Evolutionary conservation across 1,140 invertebrate species (phyloP), one percentile per base, ranked within the genome.

Genomic region (Pectinophora gossypiella): DNA sequence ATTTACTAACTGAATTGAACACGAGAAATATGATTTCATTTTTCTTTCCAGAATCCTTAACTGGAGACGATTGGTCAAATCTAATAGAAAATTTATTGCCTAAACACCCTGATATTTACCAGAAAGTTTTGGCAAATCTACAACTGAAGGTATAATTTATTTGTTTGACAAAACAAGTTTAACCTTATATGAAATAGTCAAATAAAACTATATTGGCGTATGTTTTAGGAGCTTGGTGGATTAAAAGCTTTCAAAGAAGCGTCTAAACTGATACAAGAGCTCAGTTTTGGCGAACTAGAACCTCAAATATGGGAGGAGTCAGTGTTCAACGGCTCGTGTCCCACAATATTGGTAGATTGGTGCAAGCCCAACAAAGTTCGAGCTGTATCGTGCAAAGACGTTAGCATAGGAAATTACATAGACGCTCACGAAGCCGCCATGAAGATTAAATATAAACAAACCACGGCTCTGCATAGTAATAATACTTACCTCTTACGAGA

Each of bases 51-150:
- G 91, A 89, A 59, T 89, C 90, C 0, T 68, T 91, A 15, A 81
- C 87, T 54, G 90, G 90, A 45, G 85, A 89, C 19, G 91, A 92
- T 63, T 92, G 91, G 91, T 90, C 88, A 3, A 87, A 88, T 55
- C 54, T 92, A 42, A 88, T 90, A 45, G 86, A 91, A 48, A 85
- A 87, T 44, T 46, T 90, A 12, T 60, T 91, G 21, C 90, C 91
- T 18, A 76, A 80, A 16, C 75, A 91, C 64, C 76, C 87, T 22
- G 86, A 90, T 51, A 60, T 91, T 21, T 90, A 90, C 56, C 87
- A 90, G 47, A 87, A 89, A 64, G 71, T 91, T n/a, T 82, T 89
- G 51, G 88, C 88, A 13, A 90, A 90, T 73, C 65, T 92, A 5
- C 88, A 89, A 73, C 67, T 88, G 46, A 89, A 90, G 79, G 91